These are phyloP conservation scores for Scophthalmus maximus DNA, from an alignment of 2,113 vertebrate species.

Conservation along the genomic window DNA sequence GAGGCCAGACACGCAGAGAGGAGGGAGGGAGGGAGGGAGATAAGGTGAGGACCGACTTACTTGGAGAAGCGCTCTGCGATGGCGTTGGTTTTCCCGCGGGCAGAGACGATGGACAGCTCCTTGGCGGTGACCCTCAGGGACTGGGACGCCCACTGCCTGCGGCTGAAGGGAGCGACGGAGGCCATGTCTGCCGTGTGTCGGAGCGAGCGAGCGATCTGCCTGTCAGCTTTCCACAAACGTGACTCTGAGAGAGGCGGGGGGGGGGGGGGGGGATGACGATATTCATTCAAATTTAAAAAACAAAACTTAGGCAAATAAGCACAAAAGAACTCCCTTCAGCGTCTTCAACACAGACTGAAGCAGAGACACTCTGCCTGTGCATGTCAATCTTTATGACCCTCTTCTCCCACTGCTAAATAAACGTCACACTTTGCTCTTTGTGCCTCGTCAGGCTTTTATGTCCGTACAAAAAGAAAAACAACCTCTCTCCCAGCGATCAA, in stretches of 20 bases:
- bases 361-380: too few species aligned
- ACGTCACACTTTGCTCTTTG: background rate
- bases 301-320: background rate
- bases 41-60: conserved; percentile 76
- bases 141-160: conserved; percentile 90
- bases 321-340: too few species aligned
- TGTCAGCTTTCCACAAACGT: background rate
- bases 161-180: conserved; percentile 85
- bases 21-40: too few species aligned
- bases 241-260: background rate
- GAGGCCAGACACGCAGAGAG: too few species aligned
- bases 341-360: too few species aligned
- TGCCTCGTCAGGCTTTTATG: background rate
- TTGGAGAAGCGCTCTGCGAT: conserved; percentile 92
- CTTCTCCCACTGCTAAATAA: background rate
- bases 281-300: background rate
- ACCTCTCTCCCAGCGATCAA: conserved; percentile 35
- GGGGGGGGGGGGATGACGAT: background rate
- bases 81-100: conserved; percentile 86
- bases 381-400: background rate
- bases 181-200: conserved; percentile 82
- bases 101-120: conserved; percentile 91
- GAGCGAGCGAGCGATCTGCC: conserved; percentile 8
- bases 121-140: conserved; percentile 92
- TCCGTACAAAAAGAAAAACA: background rate